phyloP scores from a whole-genome alignment of 1,140 invertebrate genomes.

The Drosophila simulans region DNA sequence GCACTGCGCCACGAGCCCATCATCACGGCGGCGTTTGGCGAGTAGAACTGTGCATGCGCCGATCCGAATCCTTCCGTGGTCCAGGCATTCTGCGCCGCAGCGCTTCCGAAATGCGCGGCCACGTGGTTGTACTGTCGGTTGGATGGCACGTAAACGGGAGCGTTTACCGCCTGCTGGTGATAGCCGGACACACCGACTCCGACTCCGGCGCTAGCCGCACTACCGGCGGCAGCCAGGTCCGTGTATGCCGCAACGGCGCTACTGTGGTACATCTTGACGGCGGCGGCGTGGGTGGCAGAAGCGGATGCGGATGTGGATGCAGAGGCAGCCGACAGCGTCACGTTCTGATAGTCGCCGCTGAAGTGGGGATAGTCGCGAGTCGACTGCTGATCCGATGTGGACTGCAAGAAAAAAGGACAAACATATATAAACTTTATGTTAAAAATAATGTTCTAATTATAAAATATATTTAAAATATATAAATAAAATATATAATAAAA shows the following conservation, averaged over 20 bases:
- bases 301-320: conserved; percentile 44
- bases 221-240: conserved; percentile 78
- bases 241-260: conserved; percentile 76
- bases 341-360: conserved; percentile 63
- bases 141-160: conserved; percentile 86
- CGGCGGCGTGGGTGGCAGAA: conserved; percentile 41
- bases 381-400: conserved; percentile 66
- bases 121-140: conserved; percentile 84
- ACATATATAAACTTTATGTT: neutral
- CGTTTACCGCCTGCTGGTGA: conserved; percentile 77
- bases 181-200: conserved; percentile 77
- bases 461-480: neutral
- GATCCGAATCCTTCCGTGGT: conserved; percentile 79
- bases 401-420: conserved; percentile 35
- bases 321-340: conserved; percentile 48
- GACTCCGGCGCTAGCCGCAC: conserved; percentile 67
- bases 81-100: conserved; percentile 84
- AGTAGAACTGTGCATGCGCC: conserved; percentile 87
- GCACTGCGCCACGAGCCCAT: conserved; percentile 91
- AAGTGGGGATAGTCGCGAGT: conserved; percentile 69
- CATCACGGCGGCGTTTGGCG: conserved; percentile 89
- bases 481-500: neutral
- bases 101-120: conserved; percentile 81
- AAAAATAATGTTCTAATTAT: too few species aligned
- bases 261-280: conserved; percentile 83